These are phyloP conservation scores for rat (Rattus norvegicus) DNA, from an alignment of 2,113 vertebrate species.

Conservation along the genomic window GRCr8 NC_086027.1:93038501-93039000, in stretches of 20 bases:
- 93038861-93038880: too few species aligned
- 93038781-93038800: rapidly evolving
- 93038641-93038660: not conserved
- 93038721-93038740: rapidly evolving
- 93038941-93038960: not conserved
- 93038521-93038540: not conserved
- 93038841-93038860: not conserved
- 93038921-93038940: not conserved
- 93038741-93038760: not conserved
- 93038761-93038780: too few species aligned
- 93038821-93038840: rapidly evolving
- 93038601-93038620: not conserved
- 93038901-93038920: not conserved
- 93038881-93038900: rapidly evolving
- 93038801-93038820: rapidly evolving
- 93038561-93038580: not conserved
- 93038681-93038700: not conserved
- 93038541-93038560: not conserved
- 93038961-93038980: not conserved
- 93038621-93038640: slow-evolving; percentile 19
- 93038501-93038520: not conserved
- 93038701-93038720: not conserved
- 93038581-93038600: not conserved
- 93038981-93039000: not conserved
- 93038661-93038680: not conserved